These are phyloP conservation scores for Oxyruncus cristatus DNA, from an alignment of 2,113 vertebrate species.

Conservation along the genomic window DNA sequence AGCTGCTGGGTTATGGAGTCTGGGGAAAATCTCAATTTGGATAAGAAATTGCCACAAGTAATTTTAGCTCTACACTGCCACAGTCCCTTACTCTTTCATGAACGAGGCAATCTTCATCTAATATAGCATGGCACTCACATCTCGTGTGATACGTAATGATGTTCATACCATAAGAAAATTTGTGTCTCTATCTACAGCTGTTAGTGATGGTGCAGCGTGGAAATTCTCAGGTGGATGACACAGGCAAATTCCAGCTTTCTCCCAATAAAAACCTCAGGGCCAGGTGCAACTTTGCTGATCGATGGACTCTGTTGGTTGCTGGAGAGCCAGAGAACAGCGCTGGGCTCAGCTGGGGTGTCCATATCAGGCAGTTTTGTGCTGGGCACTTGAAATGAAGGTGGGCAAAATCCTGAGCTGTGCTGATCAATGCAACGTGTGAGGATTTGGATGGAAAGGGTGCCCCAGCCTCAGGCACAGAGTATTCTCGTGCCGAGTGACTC, in stretches of 20 bases:
- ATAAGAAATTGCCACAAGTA: slow-evolving; percentile 35
- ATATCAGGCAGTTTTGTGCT: background rate
- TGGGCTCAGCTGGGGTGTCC: background rate
- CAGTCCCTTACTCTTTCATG: background rate
- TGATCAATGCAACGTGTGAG: rapidly evolving
- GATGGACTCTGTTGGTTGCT: background rate
- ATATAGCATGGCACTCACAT: background rate
- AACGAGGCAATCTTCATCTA: background rate
- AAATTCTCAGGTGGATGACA: background rate
- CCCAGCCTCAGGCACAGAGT: background rate
- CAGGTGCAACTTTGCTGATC: background rate
- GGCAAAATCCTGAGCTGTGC: background rate
- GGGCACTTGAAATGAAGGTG: background rate
- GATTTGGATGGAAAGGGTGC: background rate
- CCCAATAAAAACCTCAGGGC: background rate
- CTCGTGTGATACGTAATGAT: background rate
- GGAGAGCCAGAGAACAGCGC: rapidly evolving
- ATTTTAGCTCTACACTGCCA: background rate
- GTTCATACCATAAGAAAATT: background rate
- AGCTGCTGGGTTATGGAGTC: background rate
- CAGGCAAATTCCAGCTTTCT: background rate
- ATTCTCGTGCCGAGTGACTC: rapidly evolving
- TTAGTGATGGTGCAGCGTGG: background rate
- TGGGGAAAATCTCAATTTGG: slow-evolving; percentile 50
- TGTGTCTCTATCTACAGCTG: background rate